phyloP scores from a whole-genome alignment of 2,888 invertebrate species.

The Trissolcus japonicus region DNA sequence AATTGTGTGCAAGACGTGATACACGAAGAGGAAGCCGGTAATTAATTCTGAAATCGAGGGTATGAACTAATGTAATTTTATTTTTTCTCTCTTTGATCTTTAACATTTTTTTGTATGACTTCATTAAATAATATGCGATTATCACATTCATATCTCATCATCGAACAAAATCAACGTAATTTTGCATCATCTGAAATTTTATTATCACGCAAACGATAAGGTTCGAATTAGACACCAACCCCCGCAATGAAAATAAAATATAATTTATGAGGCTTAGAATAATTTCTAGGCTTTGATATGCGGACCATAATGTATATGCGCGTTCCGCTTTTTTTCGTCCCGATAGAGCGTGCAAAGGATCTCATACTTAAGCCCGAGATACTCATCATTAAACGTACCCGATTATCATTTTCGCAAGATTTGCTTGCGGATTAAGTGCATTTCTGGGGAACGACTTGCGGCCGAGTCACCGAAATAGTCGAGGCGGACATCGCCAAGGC shows the following conservation, averaged over 20 bases:
- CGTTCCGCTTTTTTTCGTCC: slow-evolving; percentile 31
- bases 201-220: no score
- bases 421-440: slow-evolving; percentile 64
- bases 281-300: slow-evolving; percentile 16
- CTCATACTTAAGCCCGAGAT: slow-evolving; percentile 18
- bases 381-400: slow-evolving; percentile 53
- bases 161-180: no score
- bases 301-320: slow-evolving; percentile 26
- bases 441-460: slow-evolving; percentile 57
- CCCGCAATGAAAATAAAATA: no score
- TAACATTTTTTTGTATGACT: no score
- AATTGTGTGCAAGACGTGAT: slow-evolving; percentile 1
- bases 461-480: slow-evolving; percentile 59
- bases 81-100: neutral
- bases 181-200: no score
- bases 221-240: no score
- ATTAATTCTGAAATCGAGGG: slow-evolving; percentile 10
- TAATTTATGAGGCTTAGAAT: no score
- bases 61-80: slow-evolving; percentile 1
- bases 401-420: slow-evolving; percentile 64
- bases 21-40: slow-evolving; percentile 9
- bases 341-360: slow-evolving; percentile 29
- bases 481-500: slow-evolving; percentile 59
- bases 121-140: no score
- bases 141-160: no score